Evolutionary conservation across 2,113 vertebrate species (phyloP).

Genomic region (Podocnemis expansa): DNA sequence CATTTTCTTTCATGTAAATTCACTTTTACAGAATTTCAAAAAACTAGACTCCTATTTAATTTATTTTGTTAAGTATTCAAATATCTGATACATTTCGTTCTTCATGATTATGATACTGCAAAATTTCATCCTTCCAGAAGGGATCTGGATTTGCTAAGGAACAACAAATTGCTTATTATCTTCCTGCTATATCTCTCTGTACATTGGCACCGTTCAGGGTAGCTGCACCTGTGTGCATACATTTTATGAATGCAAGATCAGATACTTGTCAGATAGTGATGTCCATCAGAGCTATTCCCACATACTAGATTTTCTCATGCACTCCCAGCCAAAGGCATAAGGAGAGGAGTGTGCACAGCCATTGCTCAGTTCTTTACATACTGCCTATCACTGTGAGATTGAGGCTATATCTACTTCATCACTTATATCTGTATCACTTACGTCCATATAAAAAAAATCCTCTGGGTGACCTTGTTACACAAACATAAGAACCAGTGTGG

Average conservation of each 20-base stretch:
- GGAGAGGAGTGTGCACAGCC: rapidly evolving
- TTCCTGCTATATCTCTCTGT: not conserved
- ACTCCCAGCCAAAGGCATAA: not conserved
- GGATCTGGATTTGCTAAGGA: not conserved
- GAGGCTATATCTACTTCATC: not conserved
- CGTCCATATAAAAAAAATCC: not conserved
- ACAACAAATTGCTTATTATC: not conserved
- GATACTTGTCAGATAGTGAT: not conserved
- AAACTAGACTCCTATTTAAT: not conserved
- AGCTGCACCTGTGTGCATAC: not conserved
- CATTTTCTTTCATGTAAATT: not conserved
- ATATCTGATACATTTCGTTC: not conserved
- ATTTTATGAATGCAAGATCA: not conserved
- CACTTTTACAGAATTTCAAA: not conserved
- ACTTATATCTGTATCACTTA: not conserved
- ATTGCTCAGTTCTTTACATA: not conserved
- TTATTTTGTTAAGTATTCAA: not conserved
- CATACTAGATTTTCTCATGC: not conserved
- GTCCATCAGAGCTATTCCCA: not conserved
- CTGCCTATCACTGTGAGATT: not conserved
- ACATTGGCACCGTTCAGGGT: not conserved
- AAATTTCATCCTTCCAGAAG: not conserved
- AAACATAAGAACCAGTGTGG: not conserved
- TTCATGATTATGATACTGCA: not conserved
- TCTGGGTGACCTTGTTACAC: too few relatives aligned